Evolutionary conservation across 2,113 vertebrate genomes (phyloP).

Genomic region (Phylloscopus trochilus): DNA sequence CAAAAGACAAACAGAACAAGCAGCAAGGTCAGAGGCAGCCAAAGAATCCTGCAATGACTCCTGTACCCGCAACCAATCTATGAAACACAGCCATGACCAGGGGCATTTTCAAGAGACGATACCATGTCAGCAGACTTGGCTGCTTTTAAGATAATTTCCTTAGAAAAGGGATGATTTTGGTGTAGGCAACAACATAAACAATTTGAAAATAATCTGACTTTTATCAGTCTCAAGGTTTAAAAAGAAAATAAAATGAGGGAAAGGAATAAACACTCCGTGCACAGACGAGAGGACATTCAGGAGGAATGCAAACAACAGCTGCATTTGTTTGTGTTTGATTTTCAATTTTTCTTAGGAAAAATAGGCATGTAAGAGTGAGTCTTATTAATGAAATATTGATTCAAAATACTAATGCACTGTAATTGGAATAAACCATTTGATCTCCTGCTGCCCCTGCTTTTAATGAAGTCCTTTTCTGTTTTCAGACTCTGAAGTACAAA

Average conservation of each 20-base stretch:
- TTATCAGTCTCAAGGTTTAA: conserved; percentile 1
- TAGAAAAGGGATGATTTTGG: neutral
- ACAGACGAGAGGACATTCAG: neutral
- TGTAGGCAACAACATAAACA: neutral
- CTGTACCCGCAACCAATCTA: neutral
- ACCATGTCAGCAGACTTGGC: neutral
- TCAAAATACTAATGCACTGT: neutral
- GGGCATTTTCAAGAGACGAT: neutral
- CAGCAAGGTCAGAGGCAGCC: neutral
- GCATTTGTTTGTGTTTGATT: conserved; percentile 1
- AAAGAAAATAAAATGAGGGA: neutral
- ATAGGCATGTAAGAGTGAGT: neutral
- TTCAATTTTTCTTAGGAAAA: conserved; percentile 12
- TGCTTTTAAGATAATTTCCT: neutral
- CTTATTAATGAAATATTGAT: conserved; percentile 15
- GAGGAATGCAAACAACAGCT: neutral
- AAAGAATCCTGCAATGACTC: neutral
- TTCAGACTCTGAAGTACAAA: neutral
- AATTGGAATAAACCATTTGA: neutral
- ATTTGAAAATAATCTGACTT: neutral
- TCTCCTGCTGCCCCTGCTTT: neutral
- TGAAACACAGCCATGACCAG: neutral
- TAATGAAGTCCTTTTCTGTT: neutral
- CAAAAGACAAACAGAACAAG: neutral
- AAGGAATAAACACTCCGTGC: neutral